phyloP scores from a whole-genome alignment of 2,113 vertebrate species.

The Ceyx cyanopectus region DNA sequence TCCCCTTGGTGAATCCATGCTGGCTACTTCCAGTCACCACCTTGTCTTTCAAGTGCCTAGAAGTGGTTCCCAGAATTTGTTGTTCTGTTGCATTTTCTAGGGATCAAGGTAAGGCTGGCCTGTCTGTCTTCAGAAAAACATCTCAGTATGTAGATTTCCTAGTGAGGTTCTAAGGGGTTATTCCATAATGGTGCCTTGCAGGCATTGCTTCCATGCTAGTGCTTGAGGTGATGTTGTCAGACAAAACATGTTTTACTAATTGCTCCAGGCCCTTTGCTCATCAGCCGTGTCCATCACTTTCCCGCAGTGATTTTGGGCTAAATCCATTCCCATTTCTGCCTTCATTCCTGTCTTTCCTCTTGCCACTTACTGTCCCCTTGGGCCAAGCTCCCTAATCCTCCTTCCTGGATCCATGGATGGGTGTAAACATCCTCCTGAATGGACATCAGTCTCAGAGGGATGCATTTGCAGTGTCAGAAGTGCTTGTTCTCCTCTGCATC shows the following conservation, averaged over 20 bases:
- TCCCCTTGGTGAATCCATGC: too few relatives aligned
- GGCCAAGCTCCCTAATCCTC: not conserved
- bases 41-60: not conserved
- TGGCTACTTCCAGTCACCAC: not conserved
- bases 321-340: not conserved
- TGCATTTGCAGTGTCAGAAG: not conserved
- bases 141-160: not conserved
- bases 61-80: not conserved
- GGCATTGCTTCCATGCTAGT: not conserved
- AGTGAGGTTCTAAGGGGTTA: not conserved
- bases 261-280: not conserved
- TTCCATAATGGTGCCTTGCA: not conserved
- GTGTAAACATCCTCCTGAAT: not conserved
- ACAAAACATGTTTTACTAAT: not conserved
- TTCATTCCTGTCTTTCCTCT: not conserved
- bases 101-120: not conserved
- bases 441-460: not conserved
- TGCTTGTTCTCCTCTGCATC: not conserved
- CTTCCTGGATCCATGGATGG: not conserved
- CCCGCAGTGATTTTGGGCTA: not conserved
- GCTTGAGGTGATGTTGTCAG: not conserved
- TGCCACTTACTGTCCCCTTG: not conserved
- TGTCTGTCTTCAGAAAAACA: not conserved
- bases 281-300: not conserved
- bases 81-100: not conserved